phyloP scores from a whole-genome alignment of 92 coral and sea anemone species.

The Hydrozoanthus gracilis region DNA sequence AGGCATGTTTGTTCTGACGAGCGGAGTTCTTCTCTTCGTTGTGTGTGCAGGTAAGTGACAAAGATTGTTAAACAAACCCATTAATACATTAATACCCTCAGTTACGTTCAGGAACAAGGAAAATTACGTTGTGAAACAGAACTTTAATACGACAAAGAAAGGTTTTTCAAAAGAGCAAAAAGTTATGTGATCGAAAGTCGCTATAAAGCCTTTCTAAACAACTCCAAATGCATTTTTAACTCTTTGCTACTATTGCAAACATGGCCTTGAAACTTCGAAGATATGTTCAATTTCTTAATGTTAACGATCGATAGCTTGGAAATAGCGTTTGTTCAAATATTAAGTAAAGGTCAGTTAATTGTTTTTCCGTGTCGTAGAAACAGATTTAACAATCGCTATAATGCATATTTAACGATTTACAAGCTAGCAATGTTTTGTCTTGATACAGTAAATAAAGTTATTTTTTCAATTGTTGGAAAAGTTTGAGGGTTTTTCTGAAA shows the following conservation, averaged over 20 bases:
- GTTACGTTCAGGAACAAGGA: too few species aligned
- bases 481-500: background rate
- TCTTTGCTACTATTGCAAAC: background rate
- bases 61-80: too few species aligned
- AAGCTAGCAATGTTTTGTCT: background rate
- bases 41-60: too few species aligned
- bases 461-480: background rate
- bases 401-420: background rate
- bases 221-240: conserved; percentile 1
- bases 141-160: too few species aligned
- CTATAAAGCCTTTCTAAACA: background rate
- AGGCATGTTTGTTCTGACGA: too few species aligned
- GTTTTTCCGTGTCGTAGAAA: background rate
- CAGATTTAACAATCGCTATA: background rate
- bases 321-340: background rate
- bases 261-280: background rate
- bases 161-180: background rate
- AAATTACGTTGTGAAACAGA: too few species aligned
- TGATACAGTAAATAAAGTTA: background rate
- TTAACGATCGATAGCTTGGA: conserved; percentile 1
- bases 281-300: background rate
- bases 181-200: background rate
- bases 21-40: too few species aligned
- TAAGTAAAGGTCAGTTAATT: background rate
- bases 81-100: too few species aligned